Evolutionary conservation across 2,113 vertebrate species (phyloP), one percentile per base, ranked within the genome.

Genomic region (Chloropsis hardwickii): DNA sequence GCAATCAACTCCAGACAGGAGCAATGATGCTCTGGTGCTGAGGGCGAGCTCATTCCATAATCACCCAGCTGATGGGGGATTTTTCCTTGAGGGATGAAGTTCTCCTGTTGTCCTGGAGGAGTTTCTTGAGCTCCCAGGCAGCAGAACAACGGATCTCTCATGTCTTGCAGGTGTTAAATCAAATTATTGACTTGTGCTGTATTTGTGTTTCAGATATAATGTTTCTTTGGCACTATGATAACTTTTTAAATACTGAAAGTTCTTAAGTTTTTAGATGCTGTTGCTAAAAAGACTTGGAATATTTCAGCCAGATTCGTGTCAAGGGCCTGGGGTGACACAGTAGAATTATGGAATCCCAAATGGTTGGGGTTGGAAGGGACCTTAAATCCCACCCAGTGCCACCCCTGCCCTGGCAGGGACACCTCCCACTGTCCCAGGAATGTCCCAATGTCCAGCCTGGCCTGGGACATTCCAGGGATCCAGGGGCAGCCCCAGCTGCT

Each of bases 11-110:
- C 40, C 6, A 8, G 29, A 48, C 58, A 16, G 71, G 66, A 47
- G 1, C 35, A 31, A 0, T 8, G 51, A 20, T 7, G 56, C 15
- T 29, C 44, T 33, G 6, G 6, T 9, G 31, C 45, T 64, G 65
- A 0, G 15, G 13, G 17, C 0, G 7, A 35, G 54, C 64, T 70
- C 4, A 0, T 20, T 33, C 25, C 1, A 2, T 33, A 9, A 35
- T 11, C 18, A 0, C 42, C 37, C 60, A 29, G 23, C 44, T 67
- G 17, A 6, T 0, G 6, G 11, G 8, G 48, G 35, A 33, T 33
- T 90, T 61, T 28, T 28, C 40, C 64, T 62, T 20, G 56, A 5
- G 28, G 42, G 45, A 31, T 40, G 3, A 70, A 60, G 14, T 15
- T 33, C 7, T 67, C 3, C 15, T 48, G 35, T 44, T 50, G 0